phyloP scores from a whole-genome alignment of 1,140 invertebrate genomes.

The Babylonia areolata region DNA sequence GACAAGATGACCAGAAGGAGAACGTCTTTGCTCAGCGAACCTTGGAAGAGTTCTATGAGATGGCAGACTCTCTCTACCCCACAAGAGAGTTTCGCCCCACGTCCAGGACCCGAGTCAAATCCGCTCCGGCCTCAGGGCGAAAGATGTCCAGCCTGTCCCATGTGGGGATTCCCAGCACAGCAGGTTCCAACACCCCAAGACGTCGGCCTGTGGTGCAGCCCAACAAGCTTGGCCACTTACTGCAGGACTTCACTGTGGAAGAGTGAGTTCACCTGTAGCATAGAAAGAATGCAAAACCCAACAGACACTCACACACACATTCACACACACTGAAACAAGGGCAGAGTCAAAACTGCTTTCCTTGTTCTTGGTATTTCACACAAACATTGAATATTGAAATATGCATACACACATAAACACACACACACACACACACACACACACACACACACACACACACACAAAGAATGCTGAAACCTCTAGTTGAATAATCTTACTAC shows the following conservation, averaged over 20 bases:
- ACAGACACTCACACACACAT: too few species aligned
- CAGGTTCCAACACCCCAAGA: neutral
- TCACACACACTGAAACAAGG: too few species aligned
- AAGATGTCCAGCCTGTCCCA: neutral
- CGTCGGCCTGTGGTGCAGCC: neutral
- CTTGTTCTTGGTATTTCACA: too few species aligned
- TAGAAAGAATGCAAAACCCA: too few species aligned
- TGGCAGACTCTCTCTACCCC: constrained; percentile 56
- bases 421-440: too few species aligned
- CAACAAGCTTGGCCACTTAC: neutral
- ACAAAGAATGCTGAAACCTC: too few species aligned
- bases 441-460: too few species aligned
- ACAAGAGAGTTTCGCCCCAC: constrained; percentile 35
- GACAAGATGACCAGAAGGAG: constrained; percentile 30
- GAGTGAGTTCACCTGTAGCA: constrained; percentile 12
- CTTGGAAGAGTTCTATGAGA: constrained; percentile 64
- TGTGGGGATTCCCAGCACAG: too few species aligned
- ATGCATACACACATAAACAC: too few species aligned
- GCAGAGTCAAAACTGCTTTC: too few species aligned
- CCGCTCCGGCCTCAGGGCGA: constrained; percentile 35
- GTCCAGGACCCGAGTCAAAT: constrained; percentile 32
- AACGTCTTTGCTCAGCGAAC: constrained; percentile 46
- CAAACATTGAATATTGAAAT: too few species aligned
- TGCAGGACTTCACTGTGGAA: neutral
- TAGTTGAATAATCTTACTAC: too few species aligned